Evolutionary conservation across 2,797 vertebrate species (phyloP), one percentile per base, ranked within the genome.

Genomic region (Cuculus canorus): DNA sequence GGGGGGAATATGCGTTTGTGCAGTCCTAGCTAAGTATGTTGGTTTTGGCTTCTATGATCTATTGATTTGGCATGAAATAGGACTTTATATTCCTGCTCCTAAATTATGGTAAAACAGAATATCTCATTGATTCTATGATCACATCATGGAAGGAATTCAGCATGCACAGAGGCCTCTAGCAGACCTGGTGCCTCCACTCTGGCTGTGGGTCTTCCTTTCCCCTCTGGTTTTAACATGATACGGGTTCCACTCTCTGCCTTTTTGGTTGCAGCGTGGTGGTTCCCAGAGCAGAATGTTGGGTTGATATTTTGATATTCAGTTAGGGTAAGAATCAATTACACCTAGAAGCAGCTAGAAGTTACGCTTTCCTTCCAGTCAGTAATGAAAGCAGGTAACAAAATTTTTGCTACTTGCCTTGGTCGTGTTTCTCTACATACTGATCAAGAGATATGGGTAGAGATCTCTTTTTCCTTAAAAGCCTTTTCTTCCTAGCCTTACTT

Each of bases 81-180:
- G 18, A 18, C 6, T 56, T 57, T 17, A 71, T 3, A 27, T 66
- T 66, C 13, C 28, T 66, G 9, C 13, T 79, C 5, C 39, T 76
- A 35, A 82, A 75, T 41, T 24, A 28, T 23, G 54, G 28, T 47
- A 28, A 64, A 92, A 43, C 2, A 32, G 33, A 63, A 30, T 23
- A 59, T 32, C 13, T 17, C 13, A 50, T 5, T 1, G 2, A 15
- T 63, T 54, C 66, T 63, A 39, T 75, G 43, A 30, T 78, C 24
- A 27, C 17, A 18, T 3, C 0, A 0, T 43, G 27, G n/a, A 81
- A 75, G 66, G 50, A 32, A 14, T 39, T 63, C 17, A 1, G 10
- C 13, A 8, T 10, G 22, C 13, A 56, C 33, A 60, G 82, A 71
- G 66, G 13, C 9, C 30, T 78, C 7, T 35, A 84, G 53, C 30